These are phyloP conservation scores for Burhinus oedicnemus DNA, from an alignment of 2,113 vertebrate species.

Conservation along the genomic window DNA sequence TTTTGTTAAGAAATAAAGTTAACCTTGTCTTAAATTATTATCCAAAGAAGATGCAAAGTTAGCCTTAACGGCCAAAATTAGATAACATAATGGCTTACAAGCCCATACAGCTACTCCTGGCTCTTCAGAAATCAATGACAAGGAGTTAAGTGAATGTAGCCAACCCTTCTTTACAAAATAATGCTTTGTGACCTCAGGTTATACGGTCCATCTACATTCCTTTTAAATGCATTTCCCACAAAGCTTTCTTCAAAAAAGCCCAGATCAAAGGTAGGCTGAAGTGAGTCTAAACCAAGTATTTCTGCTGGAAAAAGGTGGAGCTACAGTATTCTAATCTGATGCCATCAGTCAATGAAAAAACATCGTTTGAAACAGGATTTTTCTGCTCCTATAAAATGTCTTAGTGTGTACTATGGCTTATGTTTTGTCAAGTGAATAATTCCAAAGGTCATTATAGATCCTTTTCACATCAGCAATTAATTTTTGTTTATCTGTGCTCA, in stretches of 20 bases:
- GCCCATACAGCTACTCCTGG: neutral
- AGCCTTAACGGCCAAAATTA: neutral
- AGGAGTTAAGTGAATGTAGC: neutral
- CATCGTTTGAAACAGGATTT: neutral
- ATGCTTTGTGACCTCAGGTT: neutral
- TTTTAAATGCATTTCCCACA: neutral
- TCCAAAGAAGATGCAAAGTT: neutral
- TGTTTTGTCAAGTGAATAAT: constrained; percentile 6
- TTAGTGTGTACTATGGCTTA: neutral
- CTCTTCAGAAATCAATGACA: neutral
- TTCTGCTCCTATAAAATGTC: neutral
- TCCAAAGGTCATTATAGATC: constrained; percentile 23
- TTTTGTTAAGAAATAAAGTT: neutral
- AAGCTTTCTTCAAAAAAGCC: neutral
- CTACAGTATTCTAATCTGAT: neutral
- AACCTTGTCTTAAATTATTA: neutral
- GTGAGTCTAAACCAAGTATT: neutral
- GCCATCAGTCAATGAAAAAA: neutral
- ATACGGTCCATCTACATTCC: neutral
- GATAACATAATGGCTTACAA: neutral
- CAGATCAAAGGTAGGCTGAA: neutral
- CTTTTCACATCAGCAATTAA: neutral
- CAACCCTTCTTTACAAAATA: neutral
- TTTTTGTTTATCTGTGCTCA: constrained; percentile 24
- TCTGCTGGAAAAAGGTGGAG: neutral